These are phyloP conservation scores for Podarcis lilfordi DNA, from an alignment of 2,797 vertebrate species.

Conservation along the genomic window DNA sequence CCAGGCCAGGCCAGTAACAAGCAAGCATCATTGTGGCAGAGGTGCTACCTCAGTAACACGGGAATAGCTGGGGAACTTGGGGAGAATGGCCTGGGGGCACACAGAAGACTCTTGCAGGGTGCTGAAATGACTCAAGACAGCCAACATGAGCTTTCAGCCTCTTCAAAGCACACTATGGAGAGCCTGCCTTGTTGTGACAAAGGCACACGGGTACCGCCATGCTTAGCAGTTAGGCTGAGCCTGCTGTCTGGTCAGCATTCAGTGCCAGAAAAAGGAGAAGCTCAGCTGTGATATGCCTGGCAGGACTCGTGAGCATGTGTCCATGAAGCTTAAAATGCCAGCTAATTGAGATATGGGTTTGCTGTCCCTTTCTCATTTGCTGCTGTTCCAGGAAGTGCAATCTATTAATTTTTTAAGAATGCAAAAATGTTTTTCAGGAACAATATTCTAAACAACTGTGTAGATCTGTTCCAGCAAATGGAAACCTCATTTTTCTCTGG, in stretches of 20 bases:
- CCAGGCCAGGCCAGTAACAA: not conserved
- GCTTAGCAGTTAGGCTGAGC: not conserved
- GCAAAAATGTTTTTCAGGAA: not conserved
- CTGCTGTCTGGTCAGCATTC: slow-evolving; percentile 9
- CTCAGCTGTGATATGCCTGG: slow-evolving; percentile 10
- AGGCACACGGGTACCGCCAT: not conserved
- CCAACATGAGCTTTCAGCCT: not conserved
- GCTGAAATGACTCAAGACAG: not conserved
- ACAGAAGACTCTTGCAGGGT: not conserved
- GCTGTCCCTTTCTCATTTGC: not conserved
- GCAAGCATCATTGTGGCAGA: not conserved
- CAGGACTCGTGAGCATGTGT: not conserved
- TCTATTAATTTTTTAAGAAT: not conserved
- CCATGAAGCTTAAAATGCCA: slow-evolving; percentile 3
- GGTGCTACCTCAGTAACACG: not conserved
- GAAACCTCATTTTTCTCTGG: not conserved
- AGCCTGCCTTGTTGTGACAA: not conserved
- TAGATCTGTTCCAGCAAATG: not conserved
- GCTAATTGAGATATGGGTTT: not conserved
- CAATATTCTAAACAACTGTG: not conserved
- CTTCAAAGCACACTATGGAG: not conserved
- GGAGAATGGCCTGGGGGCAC: not conserved
- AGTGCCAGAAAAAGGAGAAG: not conserved
- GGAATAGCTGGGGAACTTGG: not conserved
- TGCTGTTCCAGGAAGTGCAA: not conserved